Conservation (phyloP, 2,888 invertebrate species). For the Cryptophagus acutangulus region DNA sequence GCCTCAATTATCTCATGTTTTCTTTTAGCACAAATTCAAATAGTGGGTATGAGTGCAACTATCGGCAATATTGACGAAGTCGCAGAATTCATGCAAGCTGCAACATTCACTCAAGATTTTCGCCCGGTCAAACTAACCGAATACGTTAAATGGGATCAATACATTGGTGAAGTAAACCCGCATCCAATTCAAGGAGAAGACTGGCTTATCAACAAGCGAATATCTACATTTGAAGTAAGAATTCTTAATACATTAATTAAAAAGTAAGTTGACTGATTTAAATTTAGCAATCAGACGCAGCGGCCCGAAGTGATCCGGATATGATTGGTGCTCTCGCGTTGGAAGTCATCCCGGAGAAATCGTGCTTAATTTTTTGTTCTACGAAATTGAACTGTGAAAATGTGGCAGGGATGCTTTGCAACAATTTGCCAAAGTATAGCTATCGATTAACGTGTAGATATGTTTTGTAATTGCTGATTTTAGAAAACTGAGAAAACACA, state of each 20-base stretch:
- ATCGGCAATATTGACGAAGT: conserved; percentile 85
- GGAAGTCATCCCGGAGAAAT: conserved; percentile 73
- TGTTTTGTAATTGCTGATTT: conserved; percentile 15
- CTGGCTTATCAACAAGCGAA: too few relatives aligned
- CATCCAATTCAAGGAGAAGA: too few relatives aligned
- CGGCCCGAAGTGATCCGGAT: too few relatives aligned
- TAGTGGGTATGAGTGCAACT: conserved; percentile 97
- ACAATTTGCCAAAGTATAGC: conserved; percentile 20
- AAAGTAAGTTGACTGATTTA: too few relatives aligned
- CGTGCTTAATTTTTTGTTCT: conserved; percentile 90
- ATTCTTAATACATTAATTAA: too few relatives aligned
- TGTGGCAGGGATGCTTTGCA: too few relatives aligned
- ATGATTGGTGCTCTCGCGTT: conserved; percentile 71
- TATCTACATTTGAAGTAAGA: too few relatives aligned
- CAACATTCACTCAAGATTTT: conserved; percentile 78
- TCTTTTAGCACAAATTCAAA: conserved; percentile 68
- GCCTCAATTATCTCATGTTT: too few relatives aligned
- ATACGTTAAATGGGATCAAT: conserved; percentile 76
- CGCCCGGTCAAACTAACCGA: conserved; percentile 83
- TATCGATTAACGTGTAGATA: not conserved
- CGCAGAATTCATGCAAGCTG: conserved; percentile 73
- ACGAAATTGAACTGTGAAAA: conserved; percentile 90
- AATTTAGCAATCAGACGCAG: too few relatives aligned
- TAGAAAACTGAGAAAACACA: conserved; percentile 55
- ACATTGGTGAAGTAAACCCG: too few relatives aligned